phyloP scores from a whole-genome alignment of 2,888 invertebrate species.

The Nephrotoma guestfalica region DNA sequence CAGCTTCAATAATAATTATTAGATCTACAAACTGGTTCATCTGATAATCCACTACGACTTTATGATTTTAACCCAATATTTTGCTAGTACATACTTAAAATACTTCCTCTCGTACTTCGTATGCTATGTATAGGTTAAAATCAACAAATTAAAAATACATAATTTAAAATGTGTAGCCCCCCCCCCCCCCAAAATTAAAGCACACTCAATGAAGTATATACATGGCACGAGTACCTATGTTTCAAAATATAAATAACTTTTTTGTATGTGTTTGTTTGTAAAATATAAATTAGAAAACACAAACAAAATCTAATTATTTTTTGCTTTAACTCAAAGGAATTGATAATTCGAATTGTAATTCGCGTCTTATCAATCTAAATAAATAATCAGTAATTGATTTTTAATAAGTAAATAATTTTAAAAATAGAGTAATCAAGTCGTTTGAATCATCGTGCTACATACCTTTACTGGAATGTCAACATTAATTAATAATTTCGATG shows the following conservation, averaged over 20 bases:
- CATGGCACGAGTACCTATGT: not conserved
- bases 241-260: not conserved
- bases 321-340: not conserved
- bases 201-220: not conserved
- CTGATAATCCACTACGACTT: too few relatives aligned
- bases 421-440: not conserved
- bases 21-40: too few relatives aligned
- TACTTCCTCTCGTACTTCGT: too few relatives aligned
- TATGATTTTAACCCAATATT: too few relatives aligned
- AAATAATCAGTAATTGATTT: not conserved
- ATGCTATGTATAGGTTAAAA: too few relatives aligned
- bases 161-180: not conserved
- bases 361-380: not conserved
- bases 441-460: too few relatives aligned
- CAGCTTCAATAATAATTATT: too few relatives aligned
- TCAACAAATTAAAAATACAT: not conserved
- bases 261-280: not conserved
- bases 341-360: not conserved
- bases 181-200: not conserved
- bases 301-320: not conserved
- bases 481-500: conserved; percentile 6
- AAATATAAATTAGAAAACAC: not conserved
- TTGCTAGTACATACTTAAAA: too few relatives aligned
- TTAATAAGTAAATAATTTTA: not conserved
- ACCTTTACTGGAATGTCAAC: not conserved